phyloP scores from a whole-genome alignment of 1,140 invertebrate genomes.

The Temnothorax curvispinosus region DNA sequence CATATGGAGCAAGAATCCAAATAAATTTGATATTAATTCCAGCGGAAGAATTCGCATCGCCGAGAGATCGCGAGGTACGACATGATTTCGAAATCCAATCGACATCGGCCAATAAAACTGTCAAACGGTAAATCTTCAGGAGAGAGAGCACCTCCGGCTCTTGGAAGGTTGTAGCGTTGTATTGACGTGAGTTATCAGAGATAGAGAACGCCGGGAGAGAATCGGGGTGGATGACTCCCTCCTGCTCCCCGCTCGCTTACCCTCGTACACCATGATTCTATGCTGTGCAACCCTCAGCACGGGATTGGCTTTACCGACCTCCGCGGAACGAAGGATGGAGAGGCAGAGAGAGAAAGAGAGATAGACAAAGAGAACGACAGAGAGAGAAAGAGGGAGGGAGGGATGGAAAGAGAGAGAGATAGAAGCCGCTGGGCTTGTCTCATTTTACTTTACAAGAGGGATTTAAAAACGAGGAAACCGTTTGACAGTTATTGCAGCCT shows the following conservation, averaged over 20 bases:
- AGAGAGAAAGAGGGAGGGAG: too few species aligned
- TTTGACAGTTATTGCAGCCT: constrained; percentile 85
- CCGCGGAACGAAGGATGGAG: constrained; percentile 35
- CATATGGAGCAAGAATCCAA: neutral
- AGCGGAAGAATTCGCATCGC: constrained; percentile 37
- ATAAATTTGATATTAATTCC: constrained; percentile 55
- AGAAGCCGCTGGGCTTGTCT: constrained; percentile 78
- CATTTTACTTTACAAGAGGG: constrained; percentile 84
- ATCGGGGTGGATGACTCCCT: constrained; percentile 57
- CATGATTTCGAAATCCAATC: constrained; percentile 73
- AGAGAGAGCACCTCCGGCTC: constrained; percentile 61
- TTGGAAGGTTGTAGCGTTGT: constrained; percentile 62
- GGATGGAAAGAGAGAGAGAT: neutral
- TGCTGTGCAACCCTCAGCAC: constrained; percentile 51
- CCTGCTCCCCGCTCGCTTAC: constrained; percentile 49
- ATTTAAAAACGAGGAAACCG: constrained; percentile 84
- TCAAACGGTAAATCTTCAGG: constrained; percentile 70
- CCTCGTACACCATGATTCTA: constrained; percentile 61
- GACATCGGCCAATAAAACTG: constrained; percentile 72
- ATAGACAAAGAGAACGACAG: neutral
- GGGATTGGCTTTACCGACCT: constrained; percentile 64
- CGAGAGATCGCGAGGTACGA: constrained; percentile 53
- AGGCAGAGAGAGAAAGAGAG: neutral
- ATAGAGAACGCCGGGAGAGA: constrained; percentile 63
- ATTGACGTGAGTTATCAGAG: constrained; percentile 75